A percentile compares a stretch with the other conserved stretches of the same genome.
phyloP scores from a whole-genome alignment of 1,140 invertebrate species.

The Antheraea pernyi region DNA sequence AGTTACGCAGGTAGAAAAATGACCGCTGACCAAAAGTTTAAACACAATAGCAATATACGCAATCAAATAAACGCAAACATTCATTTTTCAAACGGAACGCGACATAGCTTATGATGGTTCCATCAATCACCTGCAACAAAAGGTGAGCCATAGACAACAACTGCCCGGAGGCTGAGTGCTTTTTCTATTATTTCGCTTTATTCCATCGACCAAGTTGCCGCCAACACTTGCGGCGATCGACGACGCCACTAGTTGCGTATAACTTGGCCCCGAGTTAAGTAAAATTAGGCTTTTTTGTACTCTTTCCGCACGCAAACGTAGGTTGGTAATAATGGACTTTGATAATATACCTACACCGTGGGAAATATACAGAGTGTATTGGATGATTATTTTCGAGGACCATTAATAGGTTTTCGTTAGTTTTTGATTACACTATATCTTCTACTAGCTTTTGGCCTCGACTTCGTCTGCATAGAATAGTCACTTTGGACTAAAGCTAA shows the following conservation, averaged over 20 bases:
- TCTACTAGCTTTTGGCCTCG: too few relatives aligned
- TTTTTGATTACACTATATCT: slow-evolving; percentile 23
- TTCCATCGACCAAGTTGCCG: slow-evolving; percentile 22
- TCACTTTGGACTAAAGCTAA: too few relatives aligned
- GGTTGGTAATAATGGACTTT: slow-evolving; percentile 30
- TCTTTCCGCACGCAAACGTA: slow-evolving; percentile 18
- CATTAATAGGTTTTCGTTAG: slow-evolving; percentile 43
- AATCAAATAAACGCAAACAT: slow-evolving; percentile 54
- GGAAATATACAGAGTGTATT: slow-evolving; percentile 50
- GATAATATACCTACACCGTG: slow-evolving; percentile 50
- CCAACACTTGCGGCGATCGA: slow-evolving; percentile 20
- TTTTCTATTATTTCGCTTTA: slow-evolving; percentile 35
- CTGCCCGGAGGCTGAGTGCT: slow-evolving; percentile 41
- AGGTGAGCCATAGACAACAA: slow-evolving; percentile 45
- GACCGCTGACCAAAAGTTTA: not conserved
- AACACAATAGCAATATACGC: slow-evolving; percentile 44
- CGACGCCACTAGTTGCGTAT: not conserved
- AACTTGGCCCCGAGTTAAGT: slow-evolving; percentile 4
- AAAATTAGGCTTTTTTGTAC: not conserved
- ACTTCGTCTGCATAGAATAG: too few relatives aligned
- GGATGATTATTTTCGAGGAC: slow-evolving; percentile 39
- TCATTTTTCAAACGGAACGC: slow-evolving; percentile 61
- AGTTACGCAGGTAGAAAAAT: not conserved
- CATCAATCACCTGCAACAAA: slow-evolving; percentile 63
- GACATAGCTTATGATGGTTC: slow-evolving; percentile 49